Evolutionary conservation across 2,113 vertebrate species (phyloP).

Genomic region (Lutjanus erythropterus): DNA sequence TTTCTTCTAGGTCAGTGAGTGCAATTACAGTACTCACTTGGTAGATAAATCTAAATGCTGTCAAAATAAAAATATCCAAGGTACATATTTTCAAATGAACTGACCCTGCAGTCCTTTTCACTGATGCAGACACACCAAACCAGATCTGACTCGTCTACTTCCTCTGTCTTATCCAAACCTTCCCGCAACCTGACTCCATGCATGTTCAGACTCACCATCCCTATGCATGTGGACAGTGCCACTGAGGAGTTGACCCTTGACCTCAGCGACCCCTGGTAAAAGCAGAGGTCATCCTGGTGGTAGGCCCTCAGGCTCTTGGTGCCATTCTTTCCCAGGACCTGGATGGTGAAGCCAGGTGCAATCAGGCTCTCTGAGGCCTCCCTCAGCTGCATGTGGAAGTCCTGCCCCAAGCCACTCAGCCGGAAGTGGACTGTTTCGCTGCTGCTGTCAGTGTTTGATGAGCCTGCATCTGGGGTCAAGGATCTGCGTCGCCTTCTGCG

Average conservation of each 20-base stretch:
- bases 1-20: slow-evolving; percentile 13
- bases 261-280: slow-evolving; percentile 90
- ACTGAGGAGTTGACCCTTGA: slow-evolving; percentile 88
- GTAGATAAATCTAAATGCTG: slow-evolving; percentile 38
- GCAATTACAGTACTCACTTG: slow-evolving; percentile 36
- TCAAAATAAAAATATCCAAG: slow-evolving; percentile 38
- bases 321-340: slow-evolving; percentile 86
- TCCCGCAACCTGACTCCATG: slow-evolving; percentile 45
- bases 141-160: neutral
- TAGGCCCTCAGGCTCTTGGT: slow-evolving; percentile 84
- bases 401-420: slow-evolving; percentile 86
- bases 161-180: neutral
- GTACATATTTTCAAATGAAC: slow-evolving; percentile 18
- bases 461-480: slow-evolving; percentile 21
- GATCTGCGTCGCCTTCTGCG: slow-evolving; percentile 80
- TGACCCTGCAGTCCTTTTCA: neutral
- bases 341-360: slow-evolving; percentile 88
- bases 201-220: slow-evolving; percentile 88
- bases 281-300: slow-evolving; percentile 87
- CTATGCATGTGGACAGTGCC: slow-evolving; percentile 91
- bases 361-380: slow-evolving; percentile 81
- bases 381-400: slow-evolving; percentile 90
- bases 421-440: slow-evolving; percentile 83
- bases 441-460: slow-evolving; percentile 22
- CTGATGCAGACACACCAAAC: slow-evolving; percentile 12